A percentile compares a stretch with the other conserved stretches of the same genome.
Evolutionary conservation across 2,113 vertebrate genomes (phyloP).

Genomic region (Tangachromis dhanisi): DNA sequence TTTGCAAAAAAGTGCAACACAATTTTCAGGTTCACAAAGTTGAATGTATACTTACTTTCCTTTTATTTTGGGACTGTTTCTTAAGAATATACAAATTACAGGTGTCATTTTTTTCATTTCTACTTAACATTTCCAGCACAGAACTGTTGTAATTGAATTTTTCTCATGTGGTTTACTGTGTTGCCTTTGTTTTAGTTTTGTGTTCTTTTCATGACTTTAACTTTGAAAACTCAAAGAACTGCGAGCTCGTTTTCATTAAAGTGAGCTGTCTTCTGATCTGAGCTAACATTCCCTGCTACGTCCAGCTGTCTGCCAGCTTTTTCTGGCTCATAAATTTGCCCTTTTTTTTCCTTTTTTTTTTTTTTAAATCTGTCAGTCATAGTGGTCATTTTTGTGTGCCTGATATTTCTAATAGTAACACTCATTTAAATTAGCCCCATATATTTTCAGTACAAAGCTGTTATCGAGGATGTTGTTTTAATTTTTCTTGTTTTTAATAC

Average conservation of each 20-base stretch:
- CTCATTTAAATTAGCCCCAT: neutral
- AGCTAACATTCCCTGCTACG: neutral
- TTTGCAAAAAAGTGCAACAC: neutral
- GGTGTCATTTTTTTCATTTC: neutral
- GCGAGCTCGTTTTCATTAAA: fast-evolving
- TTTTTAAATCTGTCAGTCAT: neutral
- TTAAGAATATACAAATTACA: neutral
- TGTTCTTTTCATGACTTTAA: neutral
- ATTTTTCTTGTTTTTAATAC: neutral
- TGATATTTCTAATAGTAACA: neutral
- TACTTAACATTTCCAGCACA: neutral
- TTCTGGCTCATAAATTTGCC: fast-evolving
- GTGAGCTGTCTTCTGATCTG: neutral
- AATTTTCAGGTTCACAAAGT: neutral
- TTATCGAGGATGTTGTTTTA: neutral
- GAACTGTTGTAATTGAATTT: neutral
- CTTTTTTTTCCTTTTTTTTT: fast-evolving
- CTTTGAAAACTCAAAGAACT: neutral
- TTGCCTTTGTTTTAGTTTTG: neutral
- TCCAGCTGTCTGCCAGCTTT: fast-evolving
- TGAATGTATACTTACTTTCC: neutral
- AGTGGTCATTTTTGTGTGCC: neutral
- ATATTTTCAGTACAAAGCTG: neutral
- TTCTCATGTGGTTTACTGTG: neutral
- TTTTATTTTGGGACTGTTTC: neutral